phyloP scores from a whole-genome alignment of 2,797 vertebrate species.

The Cephalopachus bancanus region DNA sequence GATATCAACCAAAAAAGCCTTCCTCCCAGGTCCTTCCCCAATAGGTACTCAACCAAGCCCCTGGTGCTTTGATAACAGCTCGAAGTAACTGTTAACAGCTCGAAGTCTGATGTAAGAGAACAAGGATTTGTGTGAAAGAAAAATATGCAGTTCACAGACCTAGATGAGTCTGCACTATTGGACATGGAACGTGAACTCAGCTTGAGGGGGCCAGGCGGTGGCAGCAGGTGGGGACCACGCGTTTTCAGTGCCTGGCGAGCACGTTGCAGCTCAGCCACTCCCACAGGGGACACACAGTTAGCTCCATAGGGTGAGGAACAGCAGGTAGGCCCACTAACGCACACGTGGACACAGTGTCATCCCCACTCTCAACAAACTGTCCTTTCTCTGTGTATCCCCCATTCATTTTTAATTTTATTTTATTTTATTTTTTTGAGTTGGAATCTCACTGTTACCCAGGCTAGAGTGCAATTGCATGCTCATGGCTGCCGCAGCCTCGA shows the following conservation, averaged over 20 bases:
- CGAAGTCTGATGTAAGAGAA: neutral
- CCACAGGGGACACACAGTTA: too few relatives aligned
- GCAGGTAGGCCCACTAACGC: accelerated
- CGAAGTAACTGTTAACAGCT: neutral
- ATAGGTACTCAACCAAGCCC: too few relatives aligned
- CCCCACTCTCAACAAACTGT: neutral
- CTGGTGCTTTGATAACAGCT: too few relatives aligned
- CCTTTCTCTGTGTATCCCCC: neutral
- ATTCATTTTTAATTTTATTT: too few relatives aligned
- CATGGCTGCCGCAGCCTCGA: too few relatives aligned
- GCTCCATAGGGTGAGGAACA: too few relatives aligned
- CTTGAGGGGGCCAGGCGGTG: neutral
- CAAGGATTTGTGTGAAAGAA: neutral
- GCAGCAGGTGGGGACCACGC: too few relatives aligned
- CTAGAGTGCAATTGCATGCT: too few relatives aligned
- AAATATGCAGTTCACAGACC: neutral
- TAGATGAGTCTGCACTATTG: neutral
- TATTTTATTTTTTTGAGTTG: too few relatives aligned
- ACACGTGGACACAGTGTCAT: accelerated
- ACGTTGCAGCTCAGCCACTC: neutral
- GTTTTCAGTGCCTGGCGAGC: neutral
- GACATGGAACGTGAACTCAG: neutral
- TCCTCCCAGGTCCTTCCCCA: too few relatives aligned
- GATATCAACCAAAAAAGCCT: too few relatives aligned
- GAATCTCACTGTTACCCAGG: too few relatives aligned